Evolutionary conservation across 2,888 invertebrate species (phyloP).

Genomic region (Stegophylla sp.): DNA sequence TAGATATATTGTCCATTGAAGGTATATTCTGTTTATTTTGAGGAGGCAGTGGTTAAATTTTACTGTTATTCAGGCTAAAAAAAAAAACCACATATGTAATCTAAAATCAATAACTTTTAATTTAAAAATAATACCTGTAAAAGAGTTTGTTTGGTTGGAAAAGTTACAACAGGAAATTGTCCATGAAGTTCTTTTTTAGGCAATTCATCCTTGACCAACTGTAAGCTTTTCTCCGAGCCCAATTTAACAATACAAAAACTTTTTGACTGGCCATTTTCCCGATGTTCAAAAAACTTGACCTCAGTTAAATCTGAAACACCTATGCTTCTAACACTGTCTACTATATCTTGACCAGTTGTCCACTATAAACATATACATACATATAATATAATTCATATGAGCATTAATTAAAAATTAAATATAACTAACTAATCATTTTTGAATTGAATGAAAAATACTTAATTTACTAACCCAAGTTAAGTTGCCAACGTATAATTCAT

Average conservation of each 20-base stretch:
- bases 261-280: constrained; percentile 97
- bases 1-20: constrained; percentile 51
- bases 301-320: constrained; percentile 95
- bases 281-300: constrained; percentile 99
- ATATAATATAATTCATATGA: too few species aligned
- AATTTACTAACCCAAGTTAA: constrained; percentile 84
- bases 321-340: constrained; percentile 84
- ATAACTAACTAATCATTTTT: constrained; percentile 18
- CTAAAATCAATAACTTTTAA: not conserved
- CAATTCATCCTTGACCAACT: constrained; percentile 88
- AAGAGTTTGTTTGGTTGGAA: constrained; percentile 89
- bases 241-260: constrained; percentile 96
- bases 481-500: constrained; percentile 68
- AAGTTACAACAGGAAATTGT: constrained; percentile 91
- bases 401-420: not conserved
- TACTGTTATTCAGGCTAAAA: constrained; percentile 88
- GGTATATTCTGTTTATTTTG: constrained; percentile 64
- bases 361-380: constrained; percentile 71
- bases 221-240: constrained; percentile 88
- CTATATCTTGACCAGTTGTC: constrained; percentile 97
- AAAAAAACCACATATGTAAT: constrained; percentile 40
- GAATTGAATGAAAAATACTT: not conserved
- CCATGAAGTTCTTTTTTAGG: constrained; percentile 96
- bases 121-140: constrained; percentile 66
- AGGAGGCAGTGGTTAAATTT: constrained; percentile 84